Evolutionary conservation across 2,888 invertebrate genomes (phyloP), one percentile per base, ranked within the genome.

Genomic region (Amblyteles armatorius): DNA sequence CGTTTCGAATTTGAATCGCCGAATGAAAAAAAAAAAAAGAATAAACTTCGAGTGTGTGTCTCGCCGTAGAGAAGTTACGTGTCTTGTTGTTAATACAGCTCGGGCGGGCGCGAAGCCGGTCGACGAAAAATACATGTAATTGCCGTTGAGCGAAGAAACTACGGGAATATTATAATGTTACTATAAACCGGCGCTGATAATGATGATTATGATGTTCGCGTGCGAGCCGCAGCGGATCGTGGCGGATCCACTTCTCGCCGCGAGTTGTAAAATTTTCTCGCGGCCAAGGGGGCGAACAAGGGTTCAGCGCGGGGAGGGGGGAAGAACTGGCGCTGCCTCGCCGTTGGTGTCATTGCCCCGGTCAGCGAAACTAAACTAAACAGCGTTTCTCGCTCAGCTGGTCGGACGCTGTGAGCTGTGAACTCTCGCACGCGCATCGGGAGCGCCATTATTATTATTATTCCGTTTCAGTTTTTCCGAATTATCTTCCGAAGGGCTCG

Each of bases 271-370:
- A 74, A 29, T 57, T 57, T 74, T 74, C 73, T 74, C 73, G 73
- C 57, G 73, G 73, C 73, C 57, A 48, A 60, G 57, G 26, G 57
- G 44, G 73, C 48, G 60, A 57, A 48, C 36, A 55, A 63, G 60
- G 13, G 57, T 57, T 26, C 26, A 11, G 22, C 9, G 57, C 22
- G 22, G 22, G 22, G 19, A 3, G 26, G 1, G 26, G 19, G 0
- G 48, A 60, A 44, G 44, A 78, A 78, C 52, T 9, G 52, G 63
- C 68, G 79, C 29, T 79, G 71, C 63, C 77, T 40, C 71, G 40
- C 57, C n/a, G 63, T 63, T 26, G 40, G 72, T 79, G 79, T 79
- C 79, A 73, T 79, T 79, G 79, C 79, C 79, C 79, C 71, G 79
- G 72, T 72, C 79, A 73, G 72, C 79, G 44, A 79, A 79, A 79